A percentile compares a stretch with the other conserved stretches of the same genome.
These are phyloP conservation scores for Drosophila demipolita DNA, from an alignment of 2,888 invertebrate species.

Conservation along the genomic window DNA sequence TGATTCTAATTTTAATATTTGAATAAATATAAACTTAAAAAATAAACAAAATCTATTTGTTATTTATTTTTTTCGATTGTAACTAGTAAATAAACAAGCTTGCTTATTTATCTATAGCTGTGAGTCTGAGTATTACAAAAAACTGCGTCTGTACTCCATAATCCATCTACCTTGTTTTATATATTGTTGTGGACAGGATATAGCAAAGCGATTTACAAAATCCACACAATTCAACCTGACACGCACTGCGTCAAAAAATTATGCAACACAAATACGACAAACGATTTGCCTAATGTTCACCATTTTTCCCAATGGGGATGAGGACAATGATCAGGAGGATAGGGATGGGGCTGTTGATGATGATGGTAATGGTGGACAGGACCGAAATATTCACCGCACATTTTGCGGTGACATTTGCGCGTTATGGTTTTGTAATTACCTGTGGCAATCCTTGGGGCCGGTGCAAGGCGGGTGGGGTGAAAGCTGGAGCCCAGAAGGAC, in stretches of 20 bases:
- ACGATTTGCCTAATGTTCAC: slow-evolving; percentile 49
- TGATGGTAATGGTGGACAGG: slow-evolving; percentile 23
- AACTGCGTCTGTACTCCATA: background rate
- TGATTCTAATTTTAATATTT: background rate
- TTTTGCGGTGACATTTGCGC: slow-evolving; percentile 72
- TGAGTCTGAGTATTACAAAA: background rate
- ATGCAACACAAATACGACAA: slow-evolving; percentile 60
- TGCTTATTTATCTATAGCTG: background rate
- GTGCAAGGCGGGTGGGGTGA: background rate
- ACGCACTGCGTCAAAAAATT: slow-evolving; percentile 57
- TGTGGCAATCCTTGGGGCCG: slow-evolving; percentile 44
- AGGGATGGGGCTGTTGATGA: slow-evolving; percentile 4
- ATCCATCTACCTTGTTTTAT: background rate
- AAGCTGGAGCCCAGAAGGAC: slow-evolving; percentile 5
- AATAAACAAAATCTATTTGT: background rate
- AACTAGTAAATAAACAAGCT: background rate
- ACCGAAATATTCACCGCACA: slow-evolving; percentile 61
- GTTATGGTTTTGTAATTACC: slow-evolving; percentile 77
- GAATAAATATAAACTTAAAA: background rate
- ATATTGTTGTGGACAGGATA: slow-evolving; percentile 3
- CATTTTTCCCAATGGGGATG: slow-evolving; percentile 41
- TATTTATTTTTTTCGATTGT: background rate
- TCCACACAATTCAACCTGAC: slow-evolving; percentile 51
- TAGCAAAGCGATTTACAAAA: slow-evolving; percentile 47
- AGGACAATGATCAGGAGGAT: slow-evolving; percentile 3